These are phyloP conservation scores for Uromys caudimaculatus DNA, from an alignment of 2,797 vertebrate genomes.

Conservation along the genomic window DNA sequence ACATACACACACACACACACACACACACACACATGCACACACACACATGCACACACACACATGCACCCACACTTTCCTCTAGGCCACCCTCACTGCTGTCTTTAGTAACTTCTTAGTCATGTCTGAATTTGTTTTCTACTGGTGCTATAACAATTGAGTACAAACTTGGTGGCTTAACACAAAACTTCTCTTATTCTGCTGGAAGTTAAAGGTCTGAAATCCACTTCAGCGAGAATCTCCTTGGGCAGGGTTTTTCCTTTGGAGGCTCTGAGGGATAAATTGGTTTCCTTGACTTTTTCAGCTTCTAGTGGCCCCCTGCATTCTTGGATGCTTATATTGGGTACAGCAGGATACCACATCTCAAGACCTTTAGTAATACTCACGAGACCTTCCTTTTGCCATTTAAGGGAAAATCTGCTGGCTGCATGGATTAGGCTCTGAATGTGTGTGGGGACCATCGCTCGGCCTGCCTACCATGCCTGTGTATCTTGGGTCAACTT, in stretches of 20 bases:
- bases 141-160: not conserved
- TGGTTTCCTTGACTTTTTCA: not conserved
- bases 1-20: too few relatives aligned
- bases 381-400: not conserved
- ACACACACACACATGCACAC: not conserved
- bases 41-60: too few relatives aligned
- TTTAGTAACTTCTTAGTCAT: not conserved
- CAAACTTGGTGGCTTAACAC: not conserved
- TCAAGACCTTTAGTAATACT: not conserved
- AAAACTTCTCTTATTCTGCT: not conserved
- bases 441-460: not conserved
- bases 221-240: not conserved
- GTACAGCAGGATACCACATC: not conserved
- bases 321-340: not conserved
- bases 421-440: not conserved
- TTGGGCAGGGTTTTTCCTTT: not conserved
- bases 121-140: not conserved
- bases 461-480: not conserved
- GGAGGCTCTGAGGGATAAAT: not conserved
- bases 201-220: not conserved
- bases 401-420: not conserved
- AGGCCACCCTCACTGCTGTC: not conserved
- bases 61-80: not conserved
- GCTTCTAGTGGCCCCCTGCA: not conserved
- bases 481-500: not conserved